Base-by-base conservation (phyloP, 2,888 invertebrate species). In the Macaria notata region DNA sequence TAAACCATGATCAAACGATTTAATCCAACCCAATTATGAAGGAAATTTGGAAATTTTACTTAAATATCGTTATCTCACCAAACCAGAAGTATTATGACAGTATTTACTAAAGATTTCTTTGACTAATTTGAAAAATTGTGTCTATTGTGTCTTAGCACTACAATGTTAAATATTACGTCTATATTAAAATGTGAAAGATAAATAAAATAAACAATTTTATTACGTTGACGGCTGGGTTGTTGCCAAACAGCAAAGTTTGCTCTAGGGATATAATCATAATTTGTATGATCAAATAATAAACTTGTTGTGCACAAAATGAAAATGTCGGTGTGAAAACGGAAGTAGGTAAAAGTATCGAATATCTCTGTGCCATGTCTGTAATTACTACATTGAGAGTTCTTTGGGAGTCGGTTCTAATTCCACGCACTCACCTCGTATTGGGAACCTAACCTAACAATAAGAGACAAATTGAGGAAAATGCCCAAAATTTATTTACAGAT, bases 341-440 rank as follows among this genome's bases (percentile, higher is more conserved):
- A 66, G 62, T 67, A 61, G 56, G 62, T 48, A 50, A 68, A 48
- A 48, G 56, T 52, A 61, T 66, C 58, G 52, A 63, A 62, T 67
- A 55, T 59, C 56, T 42, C 56, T 42, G 36, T 33, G 49, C 61
- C 56, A 42, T 54, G 7, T 49, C 36, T 49, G 53, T 58, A 58
- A 58, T 58, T 53, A 49, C 33, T 42, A 31, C 31, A 29, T 1
- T 8, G 38, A 38, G 29, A 41, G 53, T 46, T 53, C 33, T 31
- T 33, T 49, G 46, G 49, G 36, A 46, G 44, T 3, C 42, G 49
- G 46, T 51, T 29, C 47, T 47, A 31, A 39, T 51, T 31, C 38
- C 59, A 59, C 58, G 61, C 33, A 62, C 46, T 31, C 55, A 52
- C 29, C 50, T 56, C 44, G 46, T 41, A 8, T 56, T 50, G 43